Base-by-base conservation (phyloP, 2,113 vertebrate species). In the Megalops atlanticus region DNA sequence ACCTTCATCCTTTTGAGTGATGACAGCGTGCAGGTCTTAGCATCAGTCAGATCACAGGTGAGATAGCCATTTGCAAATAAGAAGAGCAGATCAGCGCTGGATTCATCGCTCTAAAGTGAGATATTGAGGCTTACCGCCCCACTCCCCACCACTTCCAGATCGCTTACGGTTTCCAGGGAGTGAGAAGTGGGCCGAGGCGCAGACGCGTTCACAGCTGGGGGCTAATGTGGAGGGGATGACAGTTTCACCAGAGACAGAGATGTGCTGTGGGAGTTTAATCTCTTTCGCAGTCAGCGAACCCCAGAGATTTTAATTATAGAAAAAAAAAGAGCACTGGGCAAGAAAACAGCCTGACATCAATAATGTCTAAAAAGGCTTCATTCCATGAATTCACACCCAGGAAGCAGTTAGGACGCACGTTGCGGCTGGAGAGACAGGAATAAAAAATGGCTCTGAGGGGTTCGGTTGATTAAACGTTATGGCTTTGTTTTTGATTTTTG, bases 211-310 rank as follows among this genome's bases (percentile, higher is more conserved):
- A 83, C 91, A 88, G 91, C 90, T 92, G 83, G 85, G 86, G 91
- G 88, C 86, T 95, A 93, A 96, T 93, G 92, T 92, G 91, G 91
- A 94, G 85, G 91, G 87, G 86, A 87, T 87, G 90, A 91, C 85
- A 91, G 85, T 84, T 92, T 90, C 87, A 85, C 87, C 86, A 82
- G 89, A 94, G 93, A 89, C 91, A 88, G 92, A 94, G 90, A 93
- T 89, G 88, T 95, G 93, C 90, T 90, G 91, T 84, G 86, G 88
- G 87, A 94, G 92, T 95, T 93, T 95, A 92, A 95, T 95, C 86
- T 87, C 81, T 91, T 90, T 91, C 90, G 87, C 91, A 93, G 89
- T 84, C 84, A 90, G 85, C 79, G 85, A 84, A 91, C 91, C 92
- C 88, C 85, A 81, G 87, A 86, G 92, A 91, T 86, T 94, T 89